These are phyloP conservation scores for Henricia sp. DNA, from an alignment of 53 echinoderm and acorn worm species.

Conservation along the genomic window DNA sequence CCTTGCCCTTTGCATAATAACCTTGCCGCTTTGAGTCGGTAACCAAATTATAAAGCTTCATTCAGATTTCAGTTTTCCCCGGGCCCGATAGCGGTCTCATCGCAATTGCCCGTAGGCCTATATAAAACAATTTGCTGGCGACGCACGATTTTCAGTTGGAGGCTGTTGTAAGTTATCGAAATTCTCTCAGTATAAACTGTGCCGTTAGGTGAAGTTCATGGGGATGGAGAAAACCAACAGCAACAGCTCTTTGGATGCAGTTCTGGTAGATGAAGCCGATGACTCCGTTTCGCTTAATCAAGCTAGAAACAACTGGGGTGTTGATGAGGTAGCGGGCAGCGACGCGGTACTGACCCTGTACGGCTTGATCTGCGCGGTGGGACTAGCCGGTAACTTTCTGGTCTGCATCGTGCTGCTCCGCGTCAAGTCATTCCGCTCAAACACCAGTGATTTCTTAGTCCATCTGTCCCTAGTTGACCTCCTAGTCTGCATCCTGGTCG, in stretches of 20 bases:
- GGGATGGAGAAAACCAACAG: not conserved
- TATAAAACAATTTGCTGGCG: no score
- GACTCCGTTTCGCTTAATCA: not conserved
- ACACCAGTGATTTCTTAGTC: slow-evolving; percentile 85
- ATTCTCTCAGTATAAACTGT: no score
- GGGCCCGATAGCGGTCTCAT: no score
- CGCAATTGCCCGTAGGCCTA: no score
- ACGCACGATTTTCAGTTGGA: no score
- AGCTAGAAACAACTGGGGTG: slow-evolving; percentile 15
- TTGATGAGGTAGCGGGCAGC: slow-evolving; percentile 10
- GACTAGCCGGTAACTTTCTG: slow-evolving; percentile 73
- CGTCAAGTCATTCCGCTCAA: slow-evolving; percentile 65
- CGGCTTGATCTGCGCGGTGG: slow-evolving; percentile 68
- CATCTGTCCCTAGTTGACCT: slow-evolving; percentile 83
- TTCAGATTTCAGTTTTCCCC: no score
- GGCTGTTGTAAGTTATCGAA: no score
- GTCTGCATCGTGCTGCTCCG: slow-evolving; percentile 71
- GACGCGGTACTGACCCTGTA: slow-evolving; percentile 17
- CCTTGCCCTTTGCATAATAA: no score
- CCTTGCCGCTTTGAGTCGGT: no score
- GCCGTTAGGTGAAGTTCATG: no score
- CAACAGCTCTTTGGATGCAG: not conserved
- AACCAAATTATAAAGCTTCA: no score
- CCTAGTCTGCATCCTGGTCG: slow-evolving; percentile 72
- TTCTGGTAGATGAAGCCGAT: not conserved